Conservation (phyloP, 2,113 vertebrate genomes). For the Rattus rattus region DNA sequence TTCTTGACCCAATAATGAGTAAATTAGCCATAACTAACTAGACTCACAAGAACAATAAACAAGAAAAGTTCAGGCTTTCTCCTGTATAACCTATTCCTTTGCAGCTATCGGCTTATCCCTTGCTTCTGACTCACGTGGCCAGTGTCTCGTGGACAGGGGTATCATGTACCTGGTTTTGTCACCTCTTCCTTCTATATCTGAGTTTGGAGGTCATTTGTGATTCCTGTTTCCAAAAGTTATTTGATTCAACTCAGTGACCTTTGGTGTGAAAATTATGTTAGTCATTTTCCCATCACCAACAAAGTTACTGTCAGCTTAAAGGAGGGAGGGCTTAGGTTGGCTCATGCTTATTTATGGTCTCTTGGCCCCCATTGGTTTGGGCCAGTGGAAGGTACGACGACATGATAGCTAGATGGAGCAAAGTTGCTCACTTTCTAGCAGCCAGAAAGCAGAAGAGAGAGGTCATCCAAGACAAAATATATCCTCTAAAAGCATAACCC, state of each 20-base stretch:
- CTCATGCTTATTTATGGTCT: background rate
- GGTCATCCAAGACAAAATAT: background rate
- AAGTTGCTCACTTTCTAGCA: background rate
- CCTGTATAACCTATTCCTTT: constrained; percentile 36
- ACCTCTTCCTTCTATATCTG: constrained; percentile 69
- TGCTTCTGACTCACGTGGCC: constrained; percentile 56
- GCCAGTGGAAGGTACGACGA: background rate
- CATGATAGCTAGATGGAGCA: background rate
- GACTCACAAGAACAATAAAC: constrained; percentile 72
- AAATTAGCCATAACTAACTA: constrained; percentile 73
- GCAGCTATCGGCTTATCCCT: background rate
- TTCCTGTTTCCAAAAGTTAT: constrained; percentile 65
- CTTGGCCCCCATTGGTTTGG: background rate
- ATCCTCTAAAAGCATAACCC: background rate
- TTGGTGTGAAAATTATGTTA: constrained; percentile 45
- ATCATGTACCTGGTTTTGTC: constrained; percentile 69
- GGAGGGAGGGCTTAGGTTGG: background rate
- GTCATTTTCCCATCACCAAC: background rate
- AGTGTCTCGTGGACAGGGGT: constrained; percentile 21
- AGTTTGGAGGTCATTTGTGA: constrained; percentile 35
- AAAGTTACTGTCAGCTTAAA: background rate
- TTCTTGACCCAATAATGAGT: constrained; percentile 76
- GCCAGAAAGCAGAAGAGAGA: background rate
- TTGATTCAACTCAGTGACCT: constrained; percentile 76
- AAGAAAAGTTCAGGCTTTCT: constrained; percentile 60